These are phyloP conservation scores for Pogonocherus hispidulus DNA, from an alignment of 2,888 invertebrate species.

Conservation along the genomic window DNA sequence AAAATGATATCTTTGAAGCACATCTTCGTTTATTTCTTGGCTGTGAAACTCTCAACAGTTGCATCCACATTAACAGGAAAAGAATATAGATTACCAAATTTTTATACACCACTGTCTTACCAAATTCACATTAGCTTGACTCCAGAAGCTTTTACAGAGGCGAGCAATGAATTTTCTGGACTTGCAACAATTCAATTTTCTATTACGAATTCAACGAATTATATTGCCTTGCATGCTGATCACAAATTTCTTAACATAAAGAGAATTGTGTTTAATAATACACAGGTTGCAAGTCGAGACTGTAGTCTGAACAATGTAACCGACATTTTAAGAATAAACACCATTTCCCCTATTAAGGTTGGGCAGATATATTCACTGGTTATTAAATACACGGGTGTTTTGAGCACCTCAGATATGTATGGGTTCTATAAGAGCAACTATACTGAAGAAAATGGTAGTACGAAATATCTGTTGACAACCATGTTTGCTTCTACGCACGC, in stretches of 20 bases:
- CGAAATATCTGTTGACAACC: background rate
- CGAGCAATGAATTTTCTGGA: background rate
- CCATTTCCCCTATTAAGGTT: background rate
- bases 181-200: background rate
- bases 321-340: background rate
- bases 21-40: background rate
- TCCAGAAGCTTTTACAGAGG: background rate
- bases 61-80: conserved; percentile 49
- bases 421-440: background rate
- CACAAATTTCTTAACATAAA: background rate
- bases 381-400: background rate
- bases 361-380: background rate
- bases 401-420: background rate
- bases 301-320: background rate
- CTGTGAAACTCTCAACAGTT: background rate
- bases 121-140: conserved; percentile 6
- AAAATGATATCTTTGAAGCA: background rate
- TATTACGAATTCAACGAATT: background rate
- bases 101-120: conserved; percentile 2
- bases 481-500: background rate
- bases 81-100: conserved; percentile 14
- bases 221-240: background rate
- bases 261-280: background rate
- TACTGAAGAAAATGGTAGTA: background rate
- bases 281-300: background rate